Evolutionary conservation across 1,140 invertebrate species (phyloP).

Genomic region (Amphibalanus amphitrite): DNA sequence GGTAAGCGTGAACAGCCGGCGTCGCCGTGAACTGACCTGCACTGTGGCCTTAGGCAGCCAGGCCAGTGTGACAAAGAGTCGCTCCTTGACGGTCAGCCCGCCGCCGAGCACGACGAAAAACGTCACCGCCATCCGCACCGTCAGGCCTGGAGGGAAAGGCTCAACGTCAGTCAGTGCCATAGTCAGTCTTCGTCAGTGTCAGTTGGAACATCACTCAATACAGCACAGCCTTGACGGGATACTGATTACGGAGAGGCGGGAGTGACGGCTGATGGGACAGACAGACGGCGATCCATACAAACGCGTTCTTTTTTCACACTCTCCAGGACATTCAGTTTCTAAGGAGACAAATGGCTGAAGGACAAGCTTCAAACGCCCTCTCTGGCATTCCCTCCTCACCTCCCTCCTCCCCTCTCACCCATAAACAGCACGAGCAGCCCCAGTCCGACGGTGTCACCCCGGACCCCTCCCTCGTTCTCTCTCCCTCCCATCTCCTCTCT

Average conservation of each 20-base stretch:
- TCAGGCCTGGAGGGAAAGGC: constrained; percentile 23
- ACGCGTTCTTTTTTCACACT: no score
- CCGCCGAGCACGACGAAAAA: constrained; percentile 38
- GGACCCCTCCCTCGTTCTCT: not conserved
- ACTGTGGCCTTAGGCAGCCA: constrained; percentile 94
- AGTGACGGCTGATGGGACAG: no score
- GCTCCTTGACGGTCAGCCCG: constrained; percentile 38
- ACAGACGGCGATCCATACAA: no score
- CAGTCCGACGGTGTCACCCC: no score
- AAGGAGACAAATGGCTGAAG: no score
- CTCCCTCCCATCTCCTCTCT: not conserved
- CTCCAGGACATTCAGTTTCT: no score
- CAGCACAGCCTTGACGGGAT: not conserved
- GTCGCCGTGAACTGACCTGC: constrained; percentile 38
- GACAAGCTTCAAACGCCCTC: no score
- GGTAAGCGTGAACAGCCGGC: not conserved
- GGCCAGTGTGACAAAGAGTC: constrained; percentile 32
- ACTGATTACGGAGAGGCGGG: no score
- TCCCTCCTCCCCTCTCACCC: no score
- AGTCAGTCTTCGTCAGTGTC: not conserved
- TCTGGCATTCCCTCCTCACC: no score
- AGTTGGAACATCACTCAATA: not conserved
- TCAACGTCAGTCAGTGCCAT: not conserved
- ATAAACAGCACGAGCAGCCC: no score
- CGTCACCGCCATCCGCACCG: constrained; percentile 37